Percentiles rank a stretch among this genome's conserved stretches.
These are phyloP conservation scores for Cataglyphis altisquamis DNA, from an alignment of 2,888 invertebrate species.

Conservation along the genomic window DNA sequence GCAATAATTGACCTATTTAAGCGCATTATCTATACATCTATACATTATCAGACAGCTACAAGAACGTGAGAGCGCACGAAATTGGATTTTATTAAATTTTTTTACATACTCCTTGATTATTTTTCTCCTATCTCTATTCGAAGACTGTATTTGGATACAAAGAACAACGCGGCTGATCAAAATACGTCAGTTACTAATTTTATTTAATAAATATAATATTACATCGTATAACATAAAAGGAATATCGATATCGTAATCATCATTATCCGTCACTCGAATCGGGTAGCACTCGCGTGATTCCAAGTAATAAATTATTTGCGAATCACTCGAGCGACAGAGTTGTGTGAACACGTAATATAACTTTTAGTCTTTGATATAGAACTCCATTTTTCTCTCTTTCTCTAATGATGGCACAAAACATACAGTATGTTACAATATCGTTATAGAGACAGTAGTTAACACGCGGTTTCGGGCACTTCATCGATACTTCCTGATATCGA, in stretches of 20 bases:
- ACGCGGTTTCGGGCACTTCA: constrained; percentile 32
- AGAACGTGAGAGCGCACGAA: neutral
- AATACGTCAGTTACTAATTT: constrained; percentile 78
- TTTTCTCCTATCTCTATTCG: neutral
- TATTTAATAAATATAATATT: constrained; percentile 84
- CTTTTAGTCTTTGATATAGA: constrained; percentile 72
- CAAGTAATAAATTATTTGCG: constrained; percentile 48
- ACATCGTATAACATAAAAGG: constrained; percentile 80
- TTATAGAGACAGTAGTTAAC: constrained; percentile 74
- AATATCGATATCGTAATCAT: constrained; percentile 78
- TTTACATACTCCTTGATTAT: neutral
- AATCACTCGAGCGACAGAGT: constrained; percentile 52
- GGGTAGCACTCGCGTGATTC: constrained; percentile 65
- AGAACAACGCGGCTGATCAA: constrained; percentile 65
- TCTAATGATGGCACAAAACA: constrained; percentile 83
- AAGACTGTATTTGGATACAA: neutral
- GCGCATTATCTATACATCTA: neutral
- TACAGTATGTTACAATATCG: constrained; percentile 81
- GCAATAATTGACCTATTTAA: neutral
- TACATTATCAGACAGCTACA: neutral
- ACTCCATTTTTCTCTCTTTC: constrained; percentile 63
- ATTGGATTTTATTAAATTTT: neutral
- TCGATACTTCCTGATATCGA: constrained; percentile 2
- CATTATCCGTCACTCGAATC: constrained; percentile 56
- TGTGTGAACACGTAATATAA: constrained; percentile 71